Evolutionary conservation across 2,797 vertebrate species (phyloP), one percentile per base, ranked within the genome.

Genomic region (Pelochelys cantorii): DNA sequence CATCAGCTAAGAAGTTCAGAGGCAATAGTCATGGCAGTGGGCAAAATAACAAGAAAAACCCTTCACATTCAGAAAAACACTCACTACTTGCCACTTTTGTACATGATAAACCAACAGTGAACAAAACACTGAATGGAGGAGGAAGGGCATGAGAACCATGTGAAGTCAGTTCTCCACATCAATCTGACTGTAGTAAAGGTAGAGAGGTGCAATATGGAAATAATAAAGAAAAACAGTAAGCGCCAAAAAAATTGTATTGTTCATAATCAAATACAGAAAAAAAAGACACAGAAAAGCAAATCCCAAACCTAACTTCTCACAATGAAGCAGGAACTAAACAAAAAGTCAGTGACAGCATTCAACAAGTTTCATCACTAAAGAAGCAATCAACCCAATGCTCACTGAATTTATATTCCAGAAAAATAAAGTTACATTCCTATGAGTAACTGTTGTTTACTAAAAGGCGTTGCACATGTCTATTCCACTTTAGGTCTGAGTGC

Each of bases 1-100:
- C 93, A 59, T 97, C 97, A 97, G 96, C 83, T 59, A 91, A 96
- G 96, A 96, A 97, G 89, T 95, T 88, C 91, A 3, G 88, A 95
- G 86, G 94, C 93, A 96, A 84, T 75, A 91, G 68, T 59, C 84
- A 86, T 86, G 79, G 95, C 95, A 95, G 83, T 42, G 68, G 68
- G 79, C 79, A 93, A 93, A 89, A 87, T 83, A 80, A 94, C 59
- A 85, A 37, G 54, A 29, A 82, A 82, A 88, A 34, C 7, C 9
- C 8, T 87, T 88, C 7, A 2, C 13, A 86, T 57, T 87, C 83
- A 89, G 84, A 68, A 71, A 94, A 94, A 56, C 18, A 90, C 18
- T 77, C 37, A 53, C 59, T 23, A n/a, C 53, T 74, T 86, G 22
- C 31, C 7, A 83, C 82, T 93, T 87, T 53, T 82, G 11, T 2